Evolutionary conservation across 2,797 vertebrate species (phyloP).

Genomic region (Ateles fusciceps): DNA sequence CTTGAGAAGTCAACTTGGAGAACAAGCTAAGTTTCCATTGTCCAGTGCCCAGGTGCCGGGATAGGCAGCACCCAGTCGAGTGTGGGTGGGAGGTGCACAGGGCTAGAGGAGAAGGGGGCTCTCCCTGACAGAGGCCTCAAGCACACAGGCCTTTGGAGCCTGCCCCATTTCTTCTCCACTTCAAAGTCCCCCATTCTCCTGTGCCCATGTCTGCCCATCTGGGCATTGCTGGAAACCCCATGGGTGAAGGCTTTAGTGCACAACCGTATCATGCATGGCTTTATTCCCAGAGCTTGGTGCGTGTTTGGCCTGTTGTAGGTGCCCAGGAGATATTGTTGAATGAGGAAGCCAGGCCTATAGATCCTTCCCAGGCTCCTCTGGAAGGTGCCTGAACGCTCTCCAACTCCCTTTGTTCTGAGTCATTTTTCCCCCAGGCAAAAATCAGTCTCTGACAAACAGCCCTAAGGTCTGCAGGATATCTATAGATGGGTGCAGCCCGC

Average conservation of each 20-base stretch:
- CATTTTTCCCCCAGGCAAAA: not conserved
- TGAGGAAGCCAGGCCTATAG: not conserved
- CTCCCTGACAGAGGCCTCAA: not conserved
- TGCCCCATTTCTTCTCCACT: not conserved
- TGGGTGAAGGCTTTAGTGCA: not conserved
- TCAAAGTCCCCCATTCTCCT: not conserved
- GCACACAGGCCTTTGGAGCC: not conserved
- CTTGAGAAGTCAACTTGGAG: not conserved
- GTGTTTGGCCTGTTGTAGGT: not conserved
- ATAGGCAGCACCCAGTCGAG: too few relatives aligned
- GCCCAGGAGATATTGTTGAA: not conserved
- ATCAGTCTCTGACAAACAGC: not conserved
- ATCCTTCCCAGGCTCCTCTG: not conserved
- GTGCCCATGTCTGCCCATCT: accelerated
- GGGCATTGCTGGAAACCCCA: not conserved
- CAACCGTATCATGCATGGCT: not conserved
- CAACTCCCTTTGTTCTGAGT: not conserved
- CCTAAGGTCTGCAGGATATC: not conserved
- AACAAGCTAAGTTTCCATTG: not conserved
- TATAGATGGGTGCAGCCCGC: not conserved
- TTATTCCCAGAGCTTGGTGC: not conserved
- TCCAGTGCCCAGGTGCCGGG: accelerated
- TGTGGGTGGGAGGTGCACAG: accelerated
- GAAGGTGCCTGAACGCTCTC: not conserved
- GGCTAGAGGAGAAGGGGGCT: too few relatives aligned